Evolutionary conservation across 1,140 invertebrate species (phyloP), one percentile per base, ranked within the genome.

Genomic region (Caligus rogercresseyi): DNA sequence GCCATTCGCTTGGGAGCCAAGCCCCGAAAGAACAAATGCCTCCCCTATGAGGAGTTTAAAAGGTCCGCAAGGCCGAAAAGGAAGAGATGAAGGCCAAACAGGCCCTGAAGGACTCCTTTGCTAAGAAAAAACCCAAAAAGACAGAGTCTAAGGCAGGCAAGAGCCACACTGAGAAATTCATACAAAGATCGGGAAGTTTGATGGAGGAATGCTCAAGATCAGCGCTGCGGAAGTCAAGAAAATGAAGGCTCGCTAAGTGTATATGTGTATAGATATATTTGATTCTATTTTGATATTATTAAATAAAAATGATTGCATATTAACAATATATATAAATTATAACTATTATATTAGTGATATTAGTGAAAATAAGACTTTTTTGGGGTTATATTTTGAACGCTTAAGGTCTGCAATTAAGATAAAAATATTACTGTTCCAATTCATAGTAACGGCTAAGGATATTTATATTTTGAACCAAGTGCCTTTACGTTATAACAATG

Each of bases 151-250:
- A 43, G 16, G 19, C 13, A 25, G 24, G 24, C 3, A 19, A 18
- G 25, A 26, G 7, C 13, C 56, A 21, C n/a, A 7, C 13, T 1
- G 60, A 54, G 51, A 18, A 21, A 4, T 62, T 2, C 14, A 20
- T 4, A 21, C 25, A n/a, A 63, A 63, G 21, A 18, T 63, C 20
- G 61, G 61, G 15, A 55, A 58, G 20, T 63, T 63, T 16, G 61
- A 63, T 56, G 61, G 61, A 2, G 61, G 61, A 54, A 63, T 55
- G 18, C 20, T 63, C 1, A 62, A 62, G 54, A 52, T 62, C 13
- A 43, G 24, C 18, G 43, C 16, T n/a, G 20, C 16, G 13, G 60
- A 62, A 21, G 20, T 62, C 52, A 21, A 52, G 18, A 62, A 62
- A 21, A 60, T 60, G 4, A 60, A 60, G 43, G 23, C 7, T n/a